These are phyloP conservation scores for Macrochelys suwanniensis DNA, from an alignment of 2,797 vertebrate genomes.

Conservation along the genomic window DNA sequence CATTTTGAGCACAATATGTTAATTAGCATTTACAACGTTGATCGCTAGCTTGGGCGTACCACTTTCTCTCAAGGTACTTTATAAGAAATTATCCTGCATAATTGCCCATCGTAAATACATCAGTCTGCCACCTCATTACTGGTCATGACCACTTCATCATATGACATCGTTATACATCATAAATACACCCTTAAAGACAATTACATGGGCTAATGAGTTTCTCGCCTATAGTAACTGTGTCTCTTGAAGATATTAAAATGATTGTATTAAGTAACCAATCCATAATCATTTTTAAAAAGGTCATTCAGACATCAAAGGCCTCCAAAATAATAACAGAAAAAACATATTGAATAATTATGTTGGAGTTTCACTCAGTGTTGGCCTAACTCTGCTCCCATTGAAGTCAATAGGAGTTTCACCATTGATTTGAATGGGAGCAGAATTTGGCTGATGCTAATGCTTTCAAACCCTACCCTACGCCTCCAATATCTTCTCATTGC, in stretches of 20 bases:
- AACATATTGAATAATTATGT: conserved; percentile 43
- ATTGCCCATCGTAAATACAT: conserved; percentile 73
- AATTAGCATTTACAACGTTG: conserved; percentile 65
- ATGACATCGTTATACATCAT: conserved; percentile 69
- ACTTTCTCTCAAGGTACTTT: conserved; percentile 73
- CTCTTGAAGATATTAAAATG: background rate
- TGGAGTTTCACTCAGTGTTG: conserved; percentile 21
- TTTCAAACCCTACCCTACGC: background rate
- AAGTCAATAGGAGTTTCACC: background rate
- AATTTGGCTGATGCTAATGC: background rate
- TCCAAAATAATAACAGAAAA: conserved; percentile 55
- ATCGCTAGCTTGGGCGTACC: conserved; percentile 59
- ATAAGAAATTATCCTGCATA: conserved; percentile 80
- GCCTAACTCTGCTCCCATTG: background rate
- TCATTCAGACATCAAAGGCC: conserved; percentile 2
- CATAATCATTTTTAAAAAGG: background rate
- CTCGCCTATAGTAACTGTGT: conserved; percentile 62
- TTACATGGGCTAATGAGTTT: conserved; percentile 64
- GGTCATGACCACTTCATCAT: conserved; percentile 76
- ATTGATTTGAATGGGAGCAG: background rate
- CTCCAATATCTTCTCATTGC: conserved; percentile 51
- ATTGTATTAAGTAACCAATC: conserved; percentile 8
- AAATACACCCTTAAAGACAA: conserved; percentile 73
- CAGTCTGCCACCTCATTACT: conserved; percentile 73
- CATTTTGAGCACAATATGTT: conserved; percentile 64